Evolutionary conservation across 2,113 vertebrate species (phyloP).

Genomic region (Geococcyx californianus): DNA sequence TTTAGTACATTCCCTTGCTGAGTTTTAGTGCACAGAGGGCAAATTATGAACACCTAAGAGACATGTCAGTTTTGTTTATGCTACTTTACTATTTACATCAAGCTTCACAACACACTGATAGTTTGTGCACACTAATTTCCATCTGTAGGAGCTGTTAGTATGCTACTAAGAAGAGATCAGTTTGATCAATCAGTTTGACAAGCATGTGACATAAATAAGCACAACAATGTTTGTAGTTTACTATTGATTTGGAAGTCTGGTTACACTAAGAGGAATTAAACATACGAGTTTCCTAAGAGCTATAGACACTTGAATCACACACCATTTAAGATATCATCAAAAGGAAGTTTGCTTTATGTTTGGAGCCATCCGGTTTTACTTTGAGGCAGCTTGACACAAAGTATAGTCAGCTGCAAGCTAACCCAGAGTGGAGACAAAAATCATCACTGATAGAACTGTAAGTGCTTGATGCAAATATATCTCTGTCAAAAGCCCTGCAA

Average conservation of each 20-base stretch:
- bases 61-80: not conserved
- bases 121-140: not conserved
- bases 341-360: not conserved
- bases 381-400: not conserved
- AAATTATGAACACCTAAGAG: not conserved
- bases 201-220: not conserved
- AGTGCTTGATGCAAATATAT: accelerated
- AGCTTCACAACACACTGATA: not conserved
- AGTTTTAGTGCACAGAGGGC: not conserved
- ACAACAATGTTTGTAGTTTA: not conserved
- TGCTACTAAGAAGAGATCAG: not conserved
- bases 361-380: not conserved
- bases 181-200: not conserved
- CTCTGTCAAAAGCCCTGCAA: not conserved
- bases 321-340: not conserved
- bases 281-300: not conserved
- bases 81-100: not conserved
- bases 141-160: not conserved
- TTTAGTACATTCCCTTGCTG: not conserved
- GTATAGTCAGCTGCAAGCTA: not conserved
- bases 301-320: not conserved
- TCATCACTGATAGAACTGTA: not conserved
- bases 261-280: not conserved
- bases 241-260: not conserved
- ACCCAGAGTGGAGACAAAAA: not conserved